Base-by-base conservation (phyloP, 2,888 invertebrate species). In the Meloe dianella region DNA sequence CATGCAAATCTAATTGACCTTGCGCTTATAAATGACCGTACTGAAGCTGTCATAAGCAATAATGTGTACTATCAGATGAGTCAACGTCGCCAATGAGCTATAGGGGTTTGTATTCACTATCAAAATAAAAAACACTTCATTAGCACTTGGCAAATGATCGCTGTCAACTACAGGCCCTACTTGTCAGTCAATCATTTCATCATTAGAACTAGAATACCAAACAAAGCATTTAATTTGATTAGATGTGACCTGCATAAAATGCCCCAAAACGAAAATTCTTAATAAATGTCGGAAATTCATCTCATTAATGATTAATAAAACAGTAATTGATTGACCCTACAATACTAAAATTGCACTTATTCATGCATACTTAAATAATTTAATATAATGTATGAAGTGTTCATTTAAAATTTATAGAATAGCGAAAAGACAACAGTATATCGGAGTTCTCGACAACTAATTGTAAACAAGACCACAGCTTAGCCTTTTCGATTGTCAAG, bases 101-200 rank as follows among this genome's bases (percentile, higher is more conserved):
- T 79, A 80, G 78, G 79, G 79, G 79, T 78, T 80, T 77, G 79
- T 77, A 82, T 81, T 78, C 77, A 77, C 74, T 77, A 76, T 78
- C 79, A 3, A 24, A 51, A 51, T 22, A 51, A 51, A 47, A 47
- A 82, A 82, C 80, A 79, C 83, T 83, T 83, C 83, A 84, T 83
- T 83, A 84, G 80, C 82, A 83, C 82, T 81, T 79, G 80, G 80
- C 81, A 83, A 83, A 83, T 82, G 83, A 83, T 82, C 74, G 82
- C 83, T 83, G 83, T 82, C 82, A 80, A 75, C 73, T 75, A 74
- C 83, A 83, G 81, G 72, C 75, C 72, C 74, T 78, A 74, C 78
- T 76, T 74, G 77, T 75, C 80, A 80, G 81, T 81, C 82, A 81
- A 82, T 82, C 82, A 82, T 81, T 81, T 73, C 76, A 75, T 80